Evolutionary conservation across 2,888 invertebrate species (phyloP).

Genomic region (Colostygia pectinataria): DNA sequence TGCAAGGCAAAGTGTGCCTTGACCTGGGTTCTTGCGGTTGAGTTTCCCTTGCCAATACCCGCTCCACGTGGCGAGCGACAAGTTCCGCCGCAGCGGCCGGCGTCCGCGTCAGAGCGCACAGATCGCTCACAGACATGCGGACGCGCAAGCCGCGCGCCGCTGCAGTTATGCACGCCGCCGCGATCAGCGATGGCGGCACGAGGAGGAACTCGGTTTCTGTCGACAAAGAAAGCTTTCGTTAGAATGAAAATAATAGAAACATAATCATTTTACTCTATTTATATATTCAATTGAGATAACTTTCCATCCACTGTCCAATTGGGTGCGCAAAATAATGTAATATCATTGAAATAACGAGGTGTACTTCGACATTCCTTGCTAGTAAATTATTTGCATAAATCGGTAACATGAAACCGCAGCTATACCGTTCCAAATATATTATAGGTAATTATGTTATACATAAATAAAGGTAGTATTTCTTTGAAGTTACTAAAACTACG

Average conservation of each 20-base stretch:
- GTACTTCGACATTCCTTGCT: too few relatives aligned
- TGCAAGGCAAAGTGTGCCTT: slow-evolving; percentile 54
- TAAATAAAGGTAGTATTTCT: too few relatives aligned
- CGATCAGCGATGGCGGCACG: slow-evolving; percentile 87
- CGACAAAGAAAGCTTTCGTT: slow-evolving; percentile 45
- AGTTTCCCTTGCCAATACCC: slow-evolving; percentile 81
- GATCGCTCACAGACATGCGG: slow-evolving; percentile 68
- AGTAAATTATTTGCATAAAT: too few relatives aligned
- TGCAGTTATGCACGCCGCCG: slow-evolving; percentile 87
- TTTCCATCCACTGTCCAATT: too few relatives aligned
- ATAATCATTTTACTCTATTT: too few relatives aligned
- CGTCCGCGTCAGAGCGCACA: slow-evolving; percentile 74
- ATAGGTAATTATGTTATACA: too few relatives aligned
- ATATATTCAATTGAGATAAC: too few relatives aligned
- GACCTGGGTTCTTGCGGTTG: slow-evolving; percentile 73
- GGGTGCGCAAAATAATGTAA: too few relatives aligned
- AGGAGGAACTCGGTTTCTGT: slow-evolving; percentile 89
- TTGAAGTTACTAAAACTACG: too few relatives aligned
- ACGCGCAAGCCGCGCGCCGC: slow-evolving; percentile 85
- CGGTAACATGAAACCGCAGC: too few relatives aligned
- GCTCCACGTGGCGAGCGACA: slow-evolving; percentile 82
- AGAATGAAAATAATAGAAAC: slow-evolving; percentile 1
- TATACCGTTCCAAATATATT: too few relatives aligned
- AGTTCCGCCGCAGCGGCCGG: slow-evolving; percentile 79
- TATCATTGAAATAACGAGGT: too few relatives aligned